Percentiles rank a stretch among this genome's conserved stretches.
Evolutionary conservation across 2,888 invertebrate genomes (phyloP).

Genomic region (Zelleria hepariella): DNA sequence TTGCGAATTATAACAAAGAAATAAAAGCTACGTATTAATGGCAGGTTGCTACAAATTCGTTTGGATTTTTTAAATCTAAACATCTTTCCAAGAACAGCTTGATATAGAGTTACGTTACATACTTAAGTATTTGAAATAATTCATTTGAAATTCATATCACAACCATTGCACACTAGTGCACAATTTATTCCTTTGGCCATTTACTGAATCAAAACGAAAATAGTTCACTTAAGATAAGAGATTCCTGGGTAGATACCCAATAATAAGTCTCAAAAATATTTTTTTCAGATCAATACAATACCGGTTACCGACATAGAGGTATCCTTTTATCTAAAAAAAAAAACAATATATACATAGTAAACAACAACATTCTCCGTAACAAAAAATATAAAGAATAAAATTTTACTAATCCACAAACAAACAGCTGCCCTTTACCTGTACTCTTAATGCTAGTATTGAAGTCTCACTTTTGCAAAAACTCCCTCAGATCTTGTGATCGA

Average conservation of each 20-base stretch:
- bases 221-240: neutral
- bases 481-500: neutral
- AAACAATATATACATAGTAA: constrained; percentile 1
- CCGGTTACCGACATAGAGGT: neutral
- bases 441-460: neutral
- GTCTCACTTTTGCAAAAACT: neutral
- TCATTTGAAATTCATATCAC: constrained; percentile 25
- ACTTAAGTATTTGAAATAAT: neutral
- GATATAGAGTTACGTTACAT: neutral
- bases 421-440: neutral
- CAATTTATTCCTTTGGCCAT: constrained; percentile 50
- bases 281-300: neutral
- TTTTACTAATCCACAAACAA: neutral
- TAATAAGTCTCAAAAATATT: neutral
- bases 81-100: neutral
- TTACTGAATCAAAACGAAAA: neutral
- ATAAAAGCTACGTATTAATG: no score
- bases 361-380: neutral
- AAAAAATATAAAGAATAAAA: neutral
- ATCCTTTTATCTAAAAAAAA: neutral
- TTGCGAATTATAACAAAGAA: neutral
- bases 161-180: constrained; percentile 40
- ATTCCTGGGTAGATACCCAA: no score
- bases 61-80: neutral
- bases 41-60: neutral